phyloP scores from a whole-genome alignment of 1,140 invertebrate genomes.

The Pristionchus pacificus region DNA sequence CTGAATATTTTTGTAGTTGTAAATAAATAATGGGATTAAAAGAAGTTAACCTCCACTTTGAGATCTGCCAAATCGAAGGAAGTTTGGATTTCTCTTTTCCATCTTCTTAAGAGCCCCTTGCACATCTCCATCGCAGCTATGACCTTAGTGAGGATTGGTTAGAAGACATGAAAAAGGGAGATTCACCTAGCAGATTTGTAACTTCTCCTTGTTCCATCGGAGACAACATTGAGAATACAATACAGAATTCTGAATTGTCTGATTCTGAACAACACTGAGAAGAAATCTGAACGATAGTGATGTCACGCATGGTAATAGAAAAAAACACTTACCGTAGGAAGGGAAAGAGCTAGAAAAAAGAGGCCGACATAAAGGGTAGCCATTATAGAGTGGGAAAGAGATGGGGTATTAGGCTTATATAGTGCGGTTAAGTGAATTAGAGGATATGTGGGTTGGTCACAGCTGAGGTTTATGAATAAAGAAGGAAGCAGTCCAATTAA shows the following conservation, averaged over 20 bases:
- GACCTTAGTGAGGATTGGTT: conserved; percentile 21
- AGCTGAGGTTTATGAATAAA: conserved; percentile 2
- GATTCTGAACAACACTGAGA: conserved; percentile 35
- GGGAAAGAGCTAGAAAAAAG: background rate
- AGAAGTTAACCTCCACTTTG: too few relatives aligned
- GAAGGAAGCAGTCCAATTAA: conserved; percentile 12
- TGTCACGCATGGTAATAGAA: background rate
- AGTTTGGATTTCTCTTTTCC: conserved; percentile 51
- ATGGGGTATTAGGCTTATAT: too few relatives aligned
- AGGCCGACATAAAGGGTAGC: background rate
- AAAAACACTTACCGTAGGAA: background rate
- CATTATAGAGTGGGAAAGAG: conserved; percentile 2
- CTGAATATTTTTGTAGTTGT: conserved; percentile 19
- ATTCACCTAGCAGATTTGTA: conserved; percentile 21
- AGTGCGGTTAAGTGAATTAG: conserved; percentile 21
- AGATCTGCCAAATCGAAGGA: conserved; percentile 46
- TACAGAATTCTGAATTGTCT: conserved; percentile 41
- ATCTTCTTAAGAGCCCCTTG: conserved; percentile 39
- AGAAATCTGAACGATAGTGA: conserved; percentile 26
- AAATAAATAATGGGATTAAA: conserved; percentile 16
- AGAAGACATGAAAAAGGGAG: background rate
- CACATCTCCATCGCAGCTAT: conserved; percentile 39
- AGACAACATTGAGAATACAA: conserved; percentile 37
- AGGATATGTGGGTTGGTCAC: too few relatives aligned
- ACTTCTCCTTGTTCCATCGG: conserved; percentile 41